A percentile compares a stretch with the other conserved stretches of the same genome.
Evolutionary conservation across 2,797 vertebrate genomes (phyloP).

Genomic region (Delichon dasypus): DNA sequence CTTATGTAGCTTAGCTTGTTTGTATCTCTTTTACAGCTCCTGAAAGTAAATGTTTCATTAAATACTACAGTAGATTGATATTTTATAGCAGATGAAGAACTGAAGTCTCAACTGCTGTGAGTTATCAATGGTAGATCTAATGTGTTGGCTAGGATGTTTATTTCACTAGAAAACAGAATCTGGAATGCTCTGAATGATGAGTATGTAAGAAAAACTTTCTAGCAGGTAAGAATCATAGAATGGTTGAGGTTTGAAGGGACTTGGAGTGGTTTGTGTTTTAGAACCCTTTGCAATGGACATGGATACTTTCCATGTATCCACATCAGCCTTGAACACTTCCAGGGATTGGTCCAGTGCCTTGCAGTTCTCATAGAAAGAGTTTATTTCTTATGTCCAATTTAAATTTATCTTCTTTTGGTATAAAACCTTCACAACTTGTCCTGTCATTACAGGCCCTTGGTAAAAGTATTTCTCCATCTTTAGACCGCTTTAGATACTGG

Average conservation of each 20-base stretch:
- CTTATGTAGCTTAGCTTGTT: neutral
- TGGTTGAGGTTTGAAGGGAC: neutral
- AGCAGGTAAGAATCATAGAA: neutral
- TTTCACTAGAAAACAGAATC: neutral
- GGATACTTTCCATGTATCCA: neutral
- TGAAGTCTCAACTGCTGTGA: neutral
- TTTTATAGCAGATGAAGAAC: neutral
- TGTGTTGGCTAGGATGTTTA: neutral
- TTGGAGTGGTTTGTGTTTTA: neutral
- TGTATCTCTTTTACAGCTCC: neutral
- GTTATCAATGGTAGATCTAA: neutral
- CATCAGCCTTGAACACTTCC: neutral
- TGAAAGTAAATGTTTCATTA: neutral
- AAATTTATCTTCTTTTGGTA: neutral
- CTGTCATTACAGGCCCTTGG: neutral
- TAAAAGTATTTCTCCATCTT: neutral
- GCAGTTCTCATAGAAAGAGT: neutral
- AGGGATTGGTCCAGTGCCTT: neutral
- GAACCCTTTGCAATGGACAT: neutral
- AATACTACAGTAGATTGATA: neutral
- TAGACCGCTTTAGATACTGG: neutral
- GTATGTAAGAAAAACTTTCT: neutral
- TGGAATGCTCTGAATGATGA: neutral
- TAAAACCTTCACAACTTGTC: neutral
- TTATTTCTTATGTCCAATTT: neutral